Evolutionary conservation across 2,888 invertebrate species (phyloP).

Genomic region (Zeuzera pyrina): DNA sequence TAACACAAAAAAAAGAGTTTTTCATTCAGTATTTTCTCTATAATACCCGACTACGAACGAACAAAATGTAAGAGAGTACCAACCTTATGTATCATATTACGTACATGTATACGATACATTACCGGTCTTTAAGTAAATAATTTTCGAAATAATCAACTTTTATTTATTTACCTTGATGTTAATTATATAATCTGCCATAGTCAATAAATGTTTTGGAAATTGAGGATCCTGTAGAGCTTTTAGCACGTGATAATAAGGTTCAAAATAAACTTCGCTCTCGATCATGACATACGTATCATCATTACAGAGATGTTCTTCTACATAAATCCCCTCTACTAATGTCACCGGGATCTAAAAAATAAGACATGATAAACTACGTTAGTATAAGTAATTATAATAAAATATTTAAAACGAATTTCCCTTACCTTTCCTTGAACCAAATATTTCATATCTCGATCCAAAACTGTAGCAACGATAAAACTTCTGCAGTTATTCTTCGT

Average conservation of each 20-base stretch:
- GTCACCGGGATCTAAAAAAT: slow-evolving; percentile 41
- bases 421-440: slow-evolving; percentile 42
- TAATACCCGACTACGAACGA: too few relatives aligned
- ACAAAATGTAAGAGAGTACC: too few relatives aligned
- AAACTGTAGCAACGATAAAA: slow-evolving; percentile 78
- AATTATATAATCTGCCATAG: slow-evolving; percentile 80
- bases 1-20: too few relatives aligned
- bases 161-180: slow-evolving; percentile 57
- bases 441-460: slow-evolving; percentile 59
- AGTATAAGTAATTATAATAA: too few relatives aligned
- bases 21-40: too few relatives aligned
- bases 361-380: too few relatives aligned
- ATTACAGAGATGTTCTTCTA: slow-evolving; percentile 23
- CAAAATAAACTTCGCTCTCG: slow-evolving; percentile 86
- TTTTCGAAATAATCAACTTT: not conserved
- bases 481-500: slow-evolving; percentile 78
- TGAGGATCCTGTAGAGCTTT: slow-evolving; percentile 75
- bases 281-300: slow-evolving; percentile 71
- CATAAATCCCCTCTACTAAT: slow-evolving; percentile 26
- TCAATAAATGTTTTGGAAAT: slow-evolving; percentile 58
- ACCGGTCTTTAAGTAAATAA: too few relatives aligned
- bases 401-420: not conserved
- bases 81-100: too few relatives aligned
- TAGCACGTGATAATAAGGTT: slow-evolving; percentile 83
- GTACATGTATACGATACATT: too few relatives aligned